Evolutionary conservation across 1,140 invertebrate species (phyloP).

Genomic region (Sinonovacula constricta): DNA sequence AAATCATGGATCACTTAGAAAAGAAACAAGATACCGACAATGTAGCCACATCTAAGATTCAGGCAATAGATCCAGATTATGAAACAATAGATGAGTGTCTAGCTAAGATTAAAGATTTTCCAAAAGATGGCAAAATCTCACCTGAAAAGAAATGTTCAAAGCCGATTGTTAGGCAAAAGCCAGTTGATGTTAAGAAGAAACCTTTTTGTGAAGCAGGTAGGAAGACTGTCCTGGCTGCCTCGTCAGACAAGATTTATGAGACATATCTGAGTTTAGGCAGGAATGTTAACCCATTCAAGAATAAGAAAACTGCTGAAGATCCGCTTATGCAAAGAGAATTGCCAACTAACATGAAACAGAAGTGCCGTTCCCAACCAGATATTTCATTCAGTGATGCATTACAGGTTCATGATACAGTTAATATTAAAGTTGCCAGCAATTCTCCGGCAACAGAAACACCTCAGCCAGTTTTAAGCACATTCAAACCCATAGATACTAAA

Average conservation of each 20-base stretch:
- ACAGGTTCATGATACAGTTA: slow-evolving; percentile 16
- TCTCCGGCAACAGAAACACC: not conserved
- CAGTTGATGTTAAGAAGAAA: too few relatives aligned
- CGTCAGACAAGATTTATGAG: slow-evolving; percentile 50
- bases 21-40: slow-evolving; percentile 3
- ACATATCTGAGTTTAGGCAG: slow-evolving; percentile 40
- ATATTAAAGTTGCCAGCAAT: not conserved
- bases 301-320: not conserved
- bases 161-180: too few relatives aligned
- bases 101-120: not conserved
- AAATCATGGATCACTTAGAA: slow-evolving; percentile 31
- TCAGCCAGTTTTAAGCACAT: slow-evolving; percentile 22
- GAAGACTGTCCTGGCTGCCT: slow-evolving; percentile 41
- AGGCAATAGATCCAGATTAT: slow-evolving; percentile 26
- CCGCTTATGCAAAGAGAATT: not conserved
- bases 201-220: slow-evolving; percentile 3
- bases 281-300: slow-evolving; percentile 26
- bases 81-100: slow-evolving; percentile 37
- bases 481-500: slow-evolving; percentile 27
- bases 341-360: slow-evolving; percentile 5
- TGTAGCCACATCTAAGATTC: not conserved
- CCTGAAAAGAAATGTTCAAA: too few relatives aligned
- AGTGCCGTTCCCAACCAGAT: slow-evolving; percentile 39
- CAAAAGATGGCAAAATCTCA: too few relatives aligned
- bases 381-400: slow-evolving; percentile 44